These are phyloP conservation scores for Danaus melanippus DNA, from an alignment of 1,140 invertebrate species.

Conservation along the genomic window DNA sequence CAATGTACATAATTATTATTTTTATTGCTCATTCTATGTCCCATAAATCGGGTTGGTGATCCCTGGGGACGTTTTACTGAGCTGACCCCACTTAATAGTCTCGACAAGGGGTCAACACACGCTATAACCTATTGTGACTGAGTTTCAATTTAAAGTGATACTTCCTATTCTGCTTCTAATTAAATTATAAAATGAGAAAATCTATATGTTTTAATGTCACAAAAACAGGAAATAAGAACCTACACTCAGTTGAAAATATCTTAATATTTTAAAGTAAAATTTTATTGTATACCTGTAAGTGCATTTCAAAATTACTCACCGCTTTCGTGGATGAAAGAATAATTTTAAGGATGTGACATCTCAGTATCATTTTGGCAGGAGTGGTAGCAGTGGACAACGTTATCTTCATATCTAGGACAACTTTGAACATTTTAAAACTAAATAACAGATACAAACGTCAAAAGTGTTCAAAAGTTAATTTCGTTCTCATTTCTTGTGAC, in stretches of 20 bases:
- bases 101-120: conserved; percentile 28
- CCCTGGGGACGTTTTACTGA: conserved; percentile 45
- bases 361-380: conserved; percentile 35
- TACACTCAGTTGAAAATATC: too few species aligned
- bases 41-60: conserved; percentile 47
- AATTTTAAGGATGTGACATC: conserved; percentile 39
- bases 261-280: conserved; percentile 10
- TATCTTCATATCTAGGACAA: conserved; percentile 21
- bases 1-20: conserved; percentile 54
- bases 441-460: conserved; percentile 20
- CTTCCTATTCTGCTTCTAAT: too few species aligned
- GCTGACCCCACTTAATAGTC: conserved; percentile 52
- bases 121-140: conserved; percentile 4
- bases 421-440: conserved; percentile 29
- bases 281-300: conserved; percentile 41
- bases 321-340: conserved; percentile 34
- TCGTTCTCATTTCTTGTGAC: conserved; percentile 4
- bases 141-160: not conserved
- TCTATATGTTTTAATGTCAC: too few species aligned
- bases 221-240: too few species aligned
- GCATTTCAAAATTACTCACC: conserved; percentile 50
- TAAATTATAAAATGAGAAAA: not conserved
- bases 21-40: conserved; percentile 55
- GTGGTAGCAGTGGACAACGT: conserved; percentile 14
- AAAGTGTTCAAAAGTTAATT: conserved; percentile 15